Evolutionary conservation across 2,113 vertebrate species (phyloP).

Genomic region (Ia io): DNA sequence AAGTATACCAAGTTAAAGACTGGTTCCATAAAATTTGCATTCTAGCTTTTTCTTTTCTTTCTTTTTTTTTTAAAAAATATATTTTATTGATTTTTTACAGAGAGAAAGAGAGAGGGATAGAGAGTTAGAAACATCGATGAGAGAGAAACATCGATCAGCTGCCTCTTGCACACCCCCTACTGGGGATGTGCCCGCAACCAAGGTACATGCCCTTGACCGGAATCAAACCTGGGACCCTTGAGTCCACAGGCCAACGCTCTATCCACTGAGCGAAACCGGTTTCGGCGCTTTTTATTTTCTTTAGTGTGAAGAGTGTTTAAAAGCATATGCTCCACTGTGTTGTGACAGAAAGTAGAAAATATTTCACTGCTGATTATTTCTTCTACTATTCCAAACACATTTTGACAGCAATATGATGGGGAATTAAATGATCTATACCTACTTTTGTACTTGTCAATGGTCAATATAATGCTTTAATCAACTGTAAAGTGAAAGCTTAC

Average conservation of each 20-base stretch:
- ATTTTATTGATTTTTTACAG: no score
- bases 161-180: no score
- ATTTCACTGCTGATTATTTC: background rate
- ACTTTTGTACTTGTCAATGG: background rate
- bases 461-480: background rate
- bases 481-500: background rate
- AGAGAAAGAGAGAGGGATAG: no score
- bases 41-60: background rate
- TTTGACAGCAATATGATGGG: background rate
- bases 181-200: no score
- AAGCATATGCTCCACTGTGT: background rate
- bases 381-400: constrained; percentile 5
- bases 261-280: no score
- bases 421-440: background rate
- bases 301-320: background rate
- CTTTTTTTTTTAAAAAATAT: no score
- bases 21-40: background rate
- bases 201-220: no score
- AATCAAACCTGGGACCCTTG: no score
- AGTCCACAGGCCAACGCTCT: no score
- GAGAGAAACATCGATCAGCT: no score
- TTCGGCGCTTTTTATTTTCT: background rate
- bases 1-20: background rate
- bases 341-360: background rate
- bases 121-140: no score